Evolutionary conservation across 1,140 invertebrate genomes (phyloP), one percentile per base, ranked within the genome.

Genomic region (Drosophila mauritiana): DNA sequence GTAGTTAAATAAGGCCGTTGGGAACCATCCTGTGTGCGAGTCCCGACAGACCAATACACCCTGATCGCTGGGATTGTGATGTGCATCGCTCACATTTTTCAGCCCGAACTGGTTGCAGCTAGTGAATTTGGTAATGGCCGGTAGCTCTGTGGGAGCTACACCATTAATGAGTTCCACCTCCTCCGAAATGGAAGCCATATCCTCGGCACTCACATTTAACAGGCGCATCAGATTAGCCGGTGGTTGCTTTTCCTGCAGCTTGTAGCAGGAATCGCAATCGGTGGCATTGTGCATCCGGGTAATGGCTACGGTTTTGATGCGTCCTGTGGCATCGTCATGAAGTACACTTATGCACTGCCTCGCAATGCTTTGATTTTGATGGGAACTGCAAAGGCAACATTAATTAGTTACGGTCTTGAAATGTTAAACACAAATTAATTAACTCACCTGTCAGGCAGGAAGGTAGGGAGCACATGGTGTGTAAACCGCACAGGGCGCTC

Each of bases 401-500:
- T 36, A 36, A 6, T 52, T n/a, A 51, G 2, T 6, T 31, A 31
- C 31, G 2, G 7, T 4, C 4, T 11, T 34, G 10, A 20, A 20
- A 11, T 20, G 8, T 20, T 1, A 1, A 39, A 1, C 10, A 4
- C 0, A 0, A 3, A 15, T 15, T 11, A 2, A 22, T 2, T 8
- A 45, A 58, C 78, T 78, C 46, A 91, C 90, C 43, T 63, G 13
- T 91, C 81, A 6, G 91, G 91, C 62, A 92, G 34, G 37, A 93
- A 94, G 13, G 94, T 93, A 5, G 96, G 95, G 80, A 95, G 94
- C 5, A 96, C 94, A 79, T 95, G 93, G 84, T 94, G 93, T 0
- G 94, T 94, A 63, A 94, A 93, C 20, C 93, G 92, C 3, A 94
- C 92, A 0, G 93, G 90, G 43, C 92, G 55, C 43, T 94, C 93